phyloP scores from a whole-genome alignment of 1,140 invertebrate genomes.

The Octopus bimaculoides region DNA sequence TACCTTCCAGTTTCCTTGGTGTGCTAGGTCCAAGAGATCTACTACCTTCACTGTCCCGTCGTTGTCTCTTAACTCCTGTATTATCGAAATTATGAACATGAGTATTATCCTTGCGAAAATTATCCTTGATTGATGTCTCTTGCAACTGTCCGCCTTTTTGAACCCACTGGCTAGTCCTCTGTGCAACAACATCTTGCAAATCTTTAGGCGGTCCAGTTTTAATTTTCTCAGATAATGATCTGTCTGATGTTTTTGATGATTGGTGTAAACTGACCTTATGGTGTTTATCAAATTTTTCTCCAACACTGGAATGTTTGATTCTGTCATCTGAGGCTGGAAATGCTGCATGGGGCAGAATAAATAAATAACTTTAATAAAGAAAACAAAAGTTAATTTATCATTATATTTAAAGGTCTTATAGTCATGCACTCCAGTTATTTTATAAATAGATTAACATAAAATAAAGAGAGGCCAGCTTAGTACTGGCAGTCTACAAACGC shows the following conservation, averaged over 20 bases:
- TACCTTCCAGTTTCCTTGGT: slow-evolving; percentile 12
- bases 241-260: slow-evolving; percentile 12
- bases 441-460: no score
- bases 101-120: slow-evolving; percentile 11
- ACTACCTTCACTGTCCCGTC: slow-evolving; percentile 11
- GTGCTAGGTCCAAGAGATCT: slow-evolving; percentile 13
- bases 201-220: slow-evolving; percentile 8
- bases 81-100: slow-evolving; percentile 10
- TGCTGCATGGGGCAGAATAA: background rate
- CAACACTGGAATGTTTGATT: slow-evolving; percentile 13
- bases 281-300: slow-evolving; percentile 13
- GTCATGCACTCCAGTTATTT: no score
- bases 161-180: slow-evolving; percentile 15
- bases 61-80: slow-evolving; percentile 7
- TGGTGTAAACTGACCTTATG: slow-evolving; percentile 8
- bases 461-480: no score
- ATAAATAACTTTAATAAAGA: background rate
- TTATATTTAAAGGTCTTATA: no score
- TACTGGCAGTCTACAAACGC: no score
- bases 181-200: slow-evolving; percentile 12
- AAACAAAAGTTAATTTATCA: background rate
- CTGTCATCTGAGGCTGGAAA: slow-evolving; percentile 13
- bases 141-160: slow-evolving; percentile 16
- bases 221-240: slow-evolving; percentile 9
- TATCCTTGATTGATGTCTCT: slow-evolving; percentile 8